Conservation (phyloP, 1,140 invertebrate species). For the Mactra quadrangularis region DNA sequence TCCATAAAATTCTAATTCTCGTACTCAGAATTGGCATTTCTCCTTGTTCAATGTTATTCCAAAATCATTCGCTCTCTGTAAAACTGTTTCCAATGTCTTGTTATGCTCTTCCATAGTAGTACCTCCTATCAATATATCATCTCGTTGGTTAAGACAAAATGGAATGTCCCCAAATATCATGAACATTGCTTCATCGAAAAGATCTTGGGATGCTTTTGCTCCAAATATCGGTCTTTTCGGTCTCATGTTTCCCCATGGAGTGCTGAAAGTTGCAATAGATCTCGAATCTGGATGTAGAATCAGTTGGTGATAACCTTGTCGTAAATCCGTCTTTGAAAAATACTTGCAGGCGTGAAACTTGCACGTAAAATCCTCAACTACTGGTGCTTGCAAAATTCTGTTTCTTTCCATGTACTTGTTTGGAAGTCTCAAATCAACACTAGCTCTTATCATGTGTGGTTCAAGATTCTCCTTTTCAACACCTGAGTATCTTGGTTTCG, state of each 20-base stretch:
- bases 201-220: conserved; percentile 57
- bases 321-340: conserved; percentile 50
- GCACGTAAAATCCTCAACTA: conserved; percentile 62
- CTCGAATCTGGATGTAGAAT: conserved; percentile 29
- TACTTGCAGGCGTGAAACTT: conserved; percentile 49
- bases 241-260: conserved; percentile 46
- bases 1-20: conserved; percentile 66
- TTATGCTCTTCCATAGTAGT: conserved; percentile 63
- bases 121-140: conserved; percentile 59
- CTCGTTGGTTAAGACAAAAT: conserved; percentile 58
- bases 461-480: conserved; percentile 30
- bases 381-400: conserved; percentile 44
- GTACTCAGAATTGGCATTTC: conserved; percentile 66
- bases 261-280: conserved; percentile 39
- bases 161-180: conserved; percentile 60
- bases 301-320: conserved; percentile 57
- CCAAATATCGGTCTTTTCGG: conserved; percentile 49
- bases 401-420: conserved; percentile 55
- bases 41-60: conserved; percentile 66
- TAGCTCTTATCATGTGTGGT: conserved; percentile 60
- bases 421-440: conserved; percentile 52
- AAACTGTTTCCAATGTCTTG: conserved; percentile 61
- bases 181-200: conserved; percentile 61
- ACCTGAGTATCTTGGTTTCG: conserved; percentile 38
- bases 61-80: conserved; percentile 59